Conservation (phyloP, 1,140 invertebrate species). For the Himalopsyche phryganea region DNA sequence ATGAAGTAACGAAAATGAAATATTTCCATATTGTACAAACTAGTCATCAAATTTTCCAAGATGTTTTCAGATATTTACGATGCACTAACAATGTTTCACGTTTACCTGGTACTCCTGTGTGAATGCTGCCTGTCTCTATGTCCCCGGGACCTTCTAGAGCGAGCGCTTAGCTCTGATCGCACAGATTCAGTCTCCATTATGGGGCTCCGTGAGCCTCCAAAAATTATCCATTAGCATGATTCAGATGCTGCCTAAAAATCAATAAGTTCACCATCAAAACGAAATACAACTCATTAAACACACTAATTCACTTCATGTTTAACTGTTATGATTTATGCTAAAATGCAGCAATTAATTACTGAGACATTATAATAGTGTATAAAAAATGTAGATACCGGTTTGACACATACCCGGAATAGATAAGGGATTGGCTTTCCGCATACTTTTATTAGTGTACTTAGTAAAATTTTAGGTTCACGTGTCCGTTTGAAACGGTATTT, state of each 20-base stretch:
- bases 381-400: constrained; percentile 22
- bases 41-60: no score
- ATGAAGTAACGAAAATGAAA: no score
- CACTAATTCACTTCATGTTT: not conserved
- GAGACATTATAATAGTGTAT: not conserved
- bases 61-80: no score
- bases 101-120: constrained; percentile 55
- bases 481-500: not conserved
- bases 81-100: not conserved
- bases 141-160: constrained; percentile 54
- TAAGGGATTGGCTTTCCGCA: constrained; percentile 5
- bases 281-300: not conserved
- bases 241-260: not conserved
- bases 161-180: constrained; percentile 59
- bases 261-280: constrained; percentile 8
- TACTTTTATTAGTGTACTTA: not conserved
- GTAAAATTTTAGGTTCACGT: not conserved
- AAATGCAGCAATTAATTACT: not conserved
- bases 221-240: constrained; percentile 54
- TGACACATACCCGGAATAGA: constrained; percentile 23
- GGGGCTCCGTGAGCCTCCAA: constrained; percentile 41
- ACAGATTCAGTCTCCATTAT: constrained; percentile 63
- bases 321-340: not conserved
- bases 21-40: no score
- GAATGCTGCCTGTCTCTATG: constrained; percentile 57